These are phyloP conservation scores for Chrysotoxum bicinctum DNA, from an alignment of 2,888 invertebrate genomes.

Conservation along the genomic window DNA sequence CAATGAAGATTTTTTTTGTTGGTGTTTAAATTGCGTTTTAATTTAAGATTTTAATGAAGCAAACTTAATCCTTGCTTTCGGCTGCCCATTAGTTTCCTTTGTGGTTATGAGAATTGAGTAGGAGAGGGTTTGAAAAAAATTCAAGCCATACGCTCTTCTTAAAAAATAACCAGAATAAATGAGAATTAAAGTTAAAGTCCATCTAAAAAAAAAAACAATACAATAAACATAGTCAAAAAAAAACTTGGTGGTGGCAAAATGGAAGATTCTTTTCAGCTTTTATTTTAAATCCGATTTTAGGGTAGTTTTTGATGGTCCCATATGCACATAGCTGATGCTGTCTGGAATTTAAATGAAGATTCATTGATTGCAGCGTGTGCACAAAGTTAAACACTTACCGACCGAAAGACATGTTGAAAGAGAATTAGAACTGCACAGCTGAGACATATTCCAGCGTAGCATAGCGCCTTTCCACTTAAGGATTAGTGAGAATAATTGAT, in stretches of 20 bases:
- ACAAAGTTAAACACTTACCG: not conserved
- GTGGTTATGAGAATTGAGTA: not conserved
- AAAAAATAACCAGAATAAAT: too few species aligned
- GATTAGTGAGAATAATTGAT: not conserved
- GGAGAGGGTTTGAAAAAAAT: not conserved
- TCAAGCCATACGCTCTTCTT: not conserved
- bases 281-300: slow-evolving; percentile 28
- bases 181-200: too few species aligned
- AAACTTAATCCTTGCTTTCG: not conserved
- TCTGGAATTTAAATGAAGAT: slow-evolving; percentile 56
- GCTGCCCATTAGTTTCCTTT: not conserved
- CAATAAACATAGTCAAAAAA: too few species aligned
- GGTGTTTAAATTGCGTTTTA: slow-evolving; percentile 37
- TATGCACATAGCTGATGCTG: slow-evolving; percentile 42
- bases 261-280: not conserved
- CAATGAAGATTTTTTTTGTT: slow-evolving; percentile 30
- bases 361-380: not conserved
- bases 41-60: slow-evolving; percentile 41
- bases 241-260: too few species aligned
- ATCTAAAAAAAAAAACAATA: too few species aligned
- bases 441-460: not conserved
- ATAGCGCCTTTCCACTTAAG: not conserved
- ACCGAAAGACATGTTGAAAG: not conserved
- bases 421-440: slow-evolving; percentile 16
- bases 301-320: slow-evolving; percentile 33